A percentile compares a stretch with the other conserved stretches of the same genome.
phyloP scores from a whole-genome alignment of 2,113 vertebrate genomes.

The Bambusicola thoracicus region DNA sequence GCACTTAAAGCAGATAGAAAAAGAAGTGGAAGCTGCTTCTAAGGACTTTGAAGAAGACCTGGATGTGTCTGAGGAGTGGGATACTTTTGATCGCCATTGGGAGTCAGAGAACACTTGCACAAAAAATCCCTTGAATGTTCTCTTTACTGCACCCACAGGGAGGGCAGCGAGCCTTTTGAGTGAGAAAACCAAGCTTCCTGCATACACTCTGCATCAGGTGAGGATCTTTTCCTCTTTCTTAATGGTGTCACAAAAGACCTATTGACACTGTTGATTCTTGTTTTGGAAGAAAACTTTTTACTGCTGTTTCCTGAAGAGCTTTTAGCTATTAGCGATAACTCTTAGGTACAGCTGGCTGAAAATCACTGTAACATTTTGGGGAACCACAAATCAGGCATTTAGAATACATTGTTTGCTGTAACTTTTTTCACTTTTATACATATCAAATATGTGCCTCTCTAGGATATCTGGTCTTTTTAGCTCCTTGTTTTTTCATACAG shows the following conservation, averaged over 20 bases:
- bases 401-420: background rate
- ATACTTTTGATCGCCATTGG: background rate
- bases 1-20: slow-evolving; percentile 67
- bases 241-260: background rate
- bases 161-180: slow-evolving; percentile 81
- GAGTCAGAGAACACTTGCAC: background rate
- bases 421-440: background rate
- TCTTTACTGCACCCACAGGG: slow-evolving; percentile 87
- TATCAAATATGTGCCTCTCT: background rate
- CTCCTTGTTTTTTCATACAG: background rate
- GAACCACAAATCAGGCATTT: background rate
- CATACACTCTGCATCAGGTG: slow-evolving; percentile 88
- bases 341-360: background rate
- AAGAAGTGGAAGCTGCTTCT: slow-evolving; percentile 73
- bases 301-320: background rate
- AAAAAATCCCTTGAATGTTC: slow-evolving; percentile 63
- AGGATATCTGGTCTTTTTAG: background rate
- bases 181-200: slow-evolving; percentile 78
- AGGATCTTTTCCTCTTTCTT: background rate
- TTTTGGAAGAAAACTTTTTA: background rate
- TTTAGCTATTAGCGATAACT: background rate
- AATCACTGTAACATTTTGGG: background rate
- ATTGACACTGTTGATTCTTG: background rate
- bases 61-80: slow-evolving; percentile 73
- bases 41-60: slow-evolving; percentile 79